A percentile compares a stretch with the other conserved stretches of the same genome.
Conservation (phyloP, 2,888 invertebrate genomes). For the Orgyia antiqua region DNA sequence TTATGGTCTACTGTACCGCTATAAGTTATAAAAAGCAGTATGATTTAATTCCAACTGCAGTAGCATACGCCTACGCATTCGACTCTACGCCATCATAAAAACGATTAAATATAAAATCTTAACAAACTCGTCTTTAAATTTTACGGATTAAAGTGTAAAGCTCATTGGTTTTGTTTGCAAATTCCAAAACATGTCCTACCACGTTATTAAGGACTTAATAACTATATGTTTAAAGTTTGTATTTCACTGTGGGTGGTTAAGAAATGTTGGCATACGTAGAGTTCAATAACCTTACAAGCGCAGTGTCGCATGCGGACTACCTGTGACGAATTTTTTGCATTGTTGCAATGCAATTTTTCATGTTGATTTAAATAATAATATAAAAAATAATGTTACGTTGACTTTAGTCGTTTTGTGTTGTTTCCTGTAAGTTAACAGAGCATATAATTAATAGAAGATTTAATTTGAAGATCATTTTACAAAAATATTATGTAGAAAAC, state of each 20-base stretch:
- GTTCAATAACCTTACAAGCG: slow-evolving; percentile 35
- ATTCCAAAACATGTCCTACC: background rate
- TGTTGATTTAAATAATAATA: background rate
- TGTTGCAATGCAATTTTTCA: background rate
- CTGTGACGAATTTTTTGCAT: slow-evolving; percentile 25
- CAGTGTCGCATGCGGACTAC: slow-evolving; percentile 28
- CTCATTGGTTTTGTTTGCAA: slow-evolving; percentile 4
- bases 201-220: background rate
- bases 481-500: no score
- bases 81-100: no score
- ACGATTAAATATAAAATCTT: no score
- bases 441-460: no score
- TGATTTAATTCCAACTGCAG: no score
- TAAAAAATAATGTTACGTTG: background rate
- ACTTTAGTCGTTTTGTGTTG: no score
- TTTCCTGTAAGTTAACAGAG: no score
- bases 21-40: no score
- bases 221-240: background rate
- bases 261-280: slow-evolving; percentile 38
- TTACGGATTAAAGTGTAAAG: slow-evolving; percentile 3
- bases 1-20: no score
- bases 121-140: slow-evolving; percentile 3
- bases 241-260: slow-evolving; percentile 8
- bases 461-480: no score
- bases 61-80: background rate